These are phyloP conservation scores for Enteromius fasciolatus DNA, from an alignment of 2,797 vertebrate species.

Conservation along the genomic window DNA sequence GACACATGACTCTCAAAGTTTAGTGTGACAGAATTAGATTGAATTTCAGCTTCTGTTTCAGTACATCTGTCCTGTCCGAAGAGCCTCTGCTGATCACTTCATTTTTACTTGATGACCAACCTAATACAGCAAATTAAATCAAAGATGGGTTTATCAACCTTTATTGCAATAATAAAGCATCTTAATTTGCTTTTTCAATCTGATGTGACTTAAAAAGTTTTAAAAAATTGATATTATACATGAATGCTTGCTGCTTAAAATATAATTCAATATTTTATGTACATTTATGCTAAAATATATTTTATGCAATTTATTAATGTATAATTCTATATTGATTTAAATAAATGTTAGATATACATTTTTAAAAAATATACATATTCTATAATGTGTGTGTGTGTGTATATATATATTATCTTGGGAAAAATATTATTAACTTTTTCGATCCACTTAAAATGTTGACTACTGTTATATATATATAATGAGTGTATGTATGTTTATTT, in stretches of 20 bases:
- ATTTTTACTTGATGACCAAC: not conserved
- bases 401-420: no score
- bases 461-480: not conserved
- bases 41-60: slow-evolving; percentile 34
- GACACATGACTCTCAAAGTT: slow-evolving; percentile 15
- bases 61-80: not conserved
- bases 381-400: no score
- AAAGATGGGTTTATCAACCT: not conserved
- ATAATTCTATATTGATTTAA: no score
- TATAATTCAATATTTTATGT: not conserved
- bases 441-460: no score
- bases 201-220: not conserved
- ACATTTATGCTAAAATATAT: not conserved
- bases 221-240: not conserved
- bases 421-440: no score
- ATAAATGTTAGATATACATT: no score
- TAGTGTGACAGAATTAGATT: slow-evolving; percentile 36
- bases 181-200: not conserved
- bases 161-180: not conserved
- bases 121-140: not conserved
- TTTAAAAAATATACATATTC: no score
- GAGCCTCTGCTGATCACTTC: not conserved
- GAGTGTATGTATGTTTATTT: not conserved
- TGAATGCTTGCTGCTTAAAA: not conserved
- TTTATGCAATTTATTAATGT: not conserved